Percentiles rank a stretch among this genome's conserved stretches.
Conservation (phyloP, 1,140 invertebrate genomes). For the Drosophila ercepeae region DNA sequence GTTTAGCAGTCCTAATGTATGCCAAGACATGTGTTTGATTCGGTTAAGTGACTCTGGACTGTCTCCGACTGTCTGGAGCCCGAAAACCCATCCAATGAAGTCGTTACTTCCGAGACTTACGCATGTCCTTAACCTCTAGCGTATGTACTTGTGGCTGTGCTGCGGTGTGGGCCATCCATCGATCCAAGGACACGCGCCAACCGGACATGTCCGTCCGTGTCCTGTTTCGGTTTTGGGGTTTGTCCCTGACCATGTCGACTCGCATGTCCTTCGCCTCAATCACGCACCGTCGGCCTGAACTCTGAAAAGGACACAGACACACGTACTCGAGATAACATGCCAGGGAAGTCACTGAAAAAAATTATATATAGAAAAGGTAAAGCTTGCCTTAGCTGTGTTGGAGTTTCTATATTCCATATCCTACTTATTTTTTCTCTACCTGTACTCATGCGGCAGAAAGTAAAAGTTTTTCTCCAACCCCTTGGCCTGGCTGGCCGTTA, state of each 20-base stretch:
- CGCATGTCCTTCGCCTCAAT: slow-evolving; percentile 63
- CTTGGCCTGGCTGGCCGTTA: slow-evolving; percentile 3
- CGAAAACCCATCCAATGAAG: slow-evolving; percentile 56
- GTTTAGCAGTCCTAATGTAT: slow-evolving; percentile 15
- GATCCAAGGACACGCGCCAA: slow-evolving; percentile 63
- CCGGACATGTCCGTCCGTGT: slow-evolving; percentile 46
- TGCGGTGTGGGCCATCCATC: slow-evolving; percentile 47
- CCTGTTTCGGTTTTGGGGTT: slow-evolving; percentile 31
- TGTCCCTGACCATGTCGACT: slow-evolving; percentile 42
- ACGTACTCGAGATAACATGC: neutral
- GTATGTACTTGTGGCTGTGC: slow-evolving; percentile 24
- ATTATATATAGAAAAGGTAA: neutral
- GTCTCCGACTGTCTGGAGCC: slow-evolving; percentile 56
- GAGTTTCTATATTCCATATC: too few relatives aligned
- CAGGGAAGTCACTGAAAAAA: slow-evolving; percentile 27
- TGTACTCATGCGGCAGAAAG: slow-evolving; percentile 24
- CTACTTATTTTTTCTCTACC: neutral
- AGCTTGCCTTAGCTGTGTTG: too few relatives aligned
- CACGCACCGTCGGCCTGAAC: slow-evolving; percentile 69
- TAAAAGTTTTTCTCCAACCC: slow-evolving; percentile 27
- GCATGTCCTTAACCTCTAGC: slow-evolving; percentile 41
- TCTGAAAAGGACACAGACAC: slow-evolving; percentile 44
- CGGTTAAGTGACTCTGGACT: slow-evolving; percentile 19
- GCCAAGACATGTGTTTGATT: slow-evolving; percentile 30
- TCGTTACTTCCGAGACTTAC: slow-evolving; percentile 64